Evolutionary conservation across 2,113 vertebrate species (phyloP), one percentile per base, ranked within the genome.

Genomic region (Anser cygnoides): DNA sequence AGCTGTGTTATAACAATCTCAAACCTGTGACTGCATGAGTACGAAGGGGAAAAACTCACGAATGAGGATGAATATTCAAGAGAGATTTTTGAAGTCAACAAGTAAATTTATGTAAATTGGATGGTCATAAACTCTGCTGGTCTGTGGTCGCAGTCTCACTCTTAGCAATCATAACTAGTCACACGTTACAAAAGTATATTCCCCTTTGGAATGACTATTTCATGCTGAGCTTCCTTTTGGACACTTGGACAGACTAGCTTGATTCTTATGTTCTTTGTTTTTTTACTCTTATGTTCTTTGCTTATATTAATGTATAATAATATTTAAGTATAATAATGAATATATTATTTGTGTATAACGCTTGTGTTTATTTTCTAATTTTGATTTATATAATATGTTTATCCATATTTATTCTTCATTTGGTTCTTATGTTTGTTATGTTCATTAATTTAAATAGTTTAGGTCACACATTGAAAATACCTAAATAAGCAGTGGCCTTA

Each of bases 121-220:
- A 50, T 67, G 12, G 4, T 75, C 66, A 16, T 16, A 29, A 49
- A 66, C 29, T 54, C 10, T 49, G n/a, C 6, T 66, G 14, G 20
- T 74, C 39, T 77, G 0, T 37, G 6, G 19, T 70, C 58, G 5
- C 54, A 70, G 33, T 63, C 61, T 71, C 0, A 0, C n/a, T 76
- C 71, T 83, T 49, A 76, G 44, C 70, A 78, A 35, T 57, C 14
- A 5, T 28, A 54, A 37, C 3, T 17, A 13, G 17, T 21, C n/a
- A 71, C 61, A 62, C 20, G 11, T 29, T 71, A 33, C 55, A 35
- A 16, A 73, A 46, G 4, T 29, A 1, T 44, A 35, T 90, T 77
- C 35, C 18, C 11, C 8, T 91, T 70, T 49, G 31, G 9, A 67
- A 71, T 63, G 13, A 41, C 21, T 66, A 67, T 7, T 44, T 75